Evolutionary conservation across 2,888 invertebrate species (phyloP).

Genomic region (Thera obeliscata): DNA sequence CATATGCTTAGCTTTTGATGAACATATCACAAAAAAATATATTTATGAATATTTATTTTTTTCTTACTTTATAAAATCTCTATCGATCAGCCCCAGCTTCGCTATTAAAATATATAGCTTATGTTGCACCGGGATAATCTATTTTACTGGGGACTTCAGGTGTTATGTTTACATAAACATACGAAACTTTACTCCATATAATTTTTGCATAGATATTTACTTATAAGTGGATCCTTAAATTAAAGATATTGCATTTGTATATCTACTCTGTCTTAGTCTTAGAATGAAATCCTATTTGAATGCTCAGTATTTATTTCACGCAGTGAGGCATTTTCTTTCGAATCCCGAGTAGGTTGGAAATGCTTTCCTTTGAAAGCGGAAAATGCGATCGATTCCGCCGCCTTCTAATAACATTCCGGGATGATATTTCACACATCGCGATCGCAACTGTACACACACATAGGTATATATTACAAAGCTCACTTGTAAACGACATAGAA

Average conservation of each 20-base stretch:
- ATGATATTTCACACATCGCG: slow-evolving; percentile 67
- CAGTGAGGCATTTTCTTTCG: slow-evolving; percentile 28
- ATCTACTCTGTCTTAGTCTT: slow-evolving; percentile 6
- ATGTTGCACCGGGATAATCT: too few species aligned
- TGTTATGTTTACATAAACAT: too few species aligned
- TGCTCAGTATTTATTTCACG: slow-evolving; percentile 28
- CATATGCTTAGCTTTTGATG: too few species aligned
- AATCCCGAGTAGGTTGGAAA: slow-evolving; percentile 40
- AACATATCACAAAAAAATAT: too few species aligned
- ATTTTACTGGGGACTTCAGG: too few species aligned
- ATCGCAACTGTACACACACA: slow-evolving; percentile 49
- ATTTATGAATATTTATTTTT: too few species aligned
- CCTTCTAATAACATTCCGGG: slow-evolving; percentile 78
- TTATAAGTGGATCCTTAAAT: too few species aligned
- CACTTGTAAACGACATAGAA: background rate
- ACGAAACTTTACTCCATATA: too few species aligned
- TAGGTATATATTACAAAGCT: background rate
- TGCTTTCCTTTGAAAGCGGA: slow-evolving; percentile 59
- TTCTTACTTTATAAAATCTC: too few species aligned
- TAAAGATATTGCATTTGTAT: background rate
- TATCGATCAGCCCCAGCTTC: too few species aligned
- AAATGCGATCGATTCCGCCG: slow-evolving; percentile 70
- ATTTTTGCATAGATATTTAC: too few species aligned
- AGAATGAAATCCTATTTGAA: slow-evolving; percentile 22
- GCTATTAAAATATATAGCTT: too few species aligned